Evolutionary conservation across 2,888 invertebrate species (phyloP), one percentile per base, ranked within the genome.

Genomic region (Hanleya hanleyi): DNA sequence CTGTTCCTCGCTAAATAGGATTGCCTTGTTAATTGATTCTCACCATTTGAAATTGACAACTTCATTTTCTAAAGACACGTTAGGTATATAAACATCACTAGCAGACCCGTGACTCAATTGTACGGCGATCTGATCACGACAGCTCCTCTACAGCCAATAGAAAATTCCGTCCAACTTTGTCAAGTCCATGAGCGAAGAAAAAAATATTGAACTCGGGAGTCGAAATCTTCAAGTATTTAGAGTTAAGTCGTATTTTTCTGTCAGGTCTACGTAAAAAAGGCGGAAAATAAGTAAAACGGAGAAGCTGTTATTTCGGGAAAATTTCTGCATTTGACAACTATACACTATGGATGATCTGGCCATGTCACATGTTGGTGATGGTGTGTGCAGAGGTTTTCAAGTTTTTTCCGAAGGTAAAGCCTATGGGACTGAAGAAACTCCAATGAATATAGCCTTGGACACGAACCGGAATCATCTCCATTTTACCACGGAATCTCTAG

Each of bases 1-100:
- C 57, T 57, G 29, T 32, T 29, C 22, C 12, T 18, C 12, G 57
- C 32, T 32, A 15, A 26, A 57, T 57, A 64, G 35, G 64, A 64
- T 37, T 12, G 36, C 22, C 64, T 18, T 36, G 35, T n/a, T 64
- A 64, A 64, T 64, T 64, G 64, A 35, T 64, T 64, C 64, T 35
- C 4, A 4, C n/a, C 64, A 64, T 64, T 64, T 64, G 64, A 64
- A 36, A 37, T 4, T 64, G 64, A 64, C 64, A 64, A 64, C 64
- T 64, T 57, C 57, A 57, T 57, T 57, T 57, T 57, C 57, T 57
- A 29, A 57, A 57, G 57, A 22, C 29, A 57, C 26, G 29, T 57
- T 22, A 57, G 57, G 57, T 57, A 57, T 57, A 57, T 57, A 57
- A 57, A 57, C 57, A 57, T 57, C 57, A 57, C 7, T 26, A 57